phyloP scores from a whole-genome alignment of 2,113 vertebrate genomes.

The Chloroceryle aenea region DNA sequence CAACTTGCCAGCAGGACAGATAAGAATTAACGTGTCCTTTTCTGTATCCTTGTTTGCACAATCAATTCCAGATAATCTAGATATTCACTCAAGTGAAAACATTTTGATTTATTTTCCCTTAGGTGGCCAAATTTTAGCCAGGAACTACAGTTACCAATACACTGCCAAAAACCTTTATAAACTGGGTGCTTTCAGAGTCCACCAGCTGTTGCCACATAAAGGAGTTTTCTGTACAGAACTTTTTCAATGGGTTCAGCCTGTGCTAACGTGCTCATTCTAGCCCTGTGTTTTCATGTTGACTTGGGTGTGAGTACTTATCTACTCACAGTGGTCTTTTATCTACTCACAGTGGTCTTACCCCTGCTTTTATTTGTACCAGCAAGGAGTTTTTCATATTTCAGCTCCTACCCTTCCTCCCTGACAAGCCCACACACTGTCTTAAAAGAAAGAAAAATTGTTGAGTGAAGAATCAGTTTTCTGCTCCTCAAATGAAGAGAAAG shows the following conservation, averaged over 20 bases:
- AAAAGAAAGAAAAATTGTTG: background rate
- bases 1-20: background rate
- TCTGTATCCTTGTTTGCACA: background rate
- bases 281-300: background rate
- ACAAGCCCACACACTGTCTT: background rate
- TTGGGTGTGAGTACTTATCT: background rate
- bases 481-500: background rate
- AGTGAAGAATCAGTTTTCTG: background rate
- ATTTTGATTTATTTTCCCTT: background rate
- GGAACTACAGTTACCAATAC: background rate
- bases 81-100: background rate
- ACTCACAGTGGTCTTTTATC: background rate
- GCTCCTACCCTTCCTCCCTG: background rate
- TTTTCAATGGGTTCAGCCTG: background rate
- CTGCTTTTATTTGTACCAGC: background rate
- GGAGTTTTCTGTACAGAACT: background rate
- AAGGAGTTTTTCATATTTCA: background rate
- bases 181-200: background rate
- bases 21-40: background rate
- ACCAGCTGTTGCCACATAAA: background rate
- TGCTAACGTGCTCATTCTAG: background rate
- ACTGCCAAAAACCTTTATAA: background rate
- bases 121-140: background rate
- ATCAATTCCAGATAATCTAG: background rate
- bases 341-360: background rate